phyloP scores from a whole-genome alignment of 1,140 invertebrate genomes.

The Danaus plexippus region DNA sequence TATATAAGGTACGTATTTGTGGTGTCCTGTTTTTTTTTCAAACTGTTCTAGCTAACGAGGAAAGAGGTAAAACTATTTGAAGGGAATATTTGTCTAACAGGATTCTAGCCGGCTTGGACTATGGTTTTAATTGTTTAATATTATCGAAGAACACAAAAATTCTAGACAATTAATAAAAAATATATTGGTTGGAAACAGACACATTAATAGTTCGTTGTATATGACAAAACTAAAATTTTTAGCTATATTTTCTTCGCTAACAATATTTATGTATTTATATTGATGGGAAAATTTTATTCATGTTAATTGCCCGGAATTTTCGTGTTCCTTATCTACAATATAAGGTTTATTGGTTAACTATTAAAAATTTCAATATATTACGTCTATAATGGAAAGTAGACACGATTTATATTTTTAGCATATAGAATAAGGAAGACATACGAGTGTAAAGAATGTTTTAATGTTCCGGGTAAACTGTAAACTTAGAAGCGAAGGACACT shows the following conservation, averaged over 20 bases:
- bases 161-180: neutral
- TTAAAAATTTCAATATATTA: too few relatives aligned
- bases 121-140: neutral
- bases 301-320: too few relatives aligned
- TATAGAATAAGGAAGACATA: too few relatives aligned
- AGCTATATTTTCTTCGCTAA: too few relatives aligned
- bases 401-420: too few relatives aligned
- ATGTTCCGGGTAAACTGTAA: too few relatives aligned
- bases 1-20: slow-evolving; percentile 1
- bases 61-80: slow-evolving; percentile 21
- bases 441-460: too few relatives aligned
- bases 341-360: too few relatives aligned
- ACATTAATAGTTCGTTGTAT: neutral
- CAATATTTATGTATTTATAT: neutral
- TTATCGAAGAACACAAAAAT: too few relatives aligned
- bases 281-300: neutral
- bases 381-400: too few relatives aligned
- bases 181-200: neutral
- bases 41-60: slow-evolving; percentile 19
- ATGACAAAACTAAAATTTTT: neutral
- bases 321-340: too few relatives aligned
- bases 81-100: slow-evolving; percentile 17
- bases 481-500: too few relatives aligned
- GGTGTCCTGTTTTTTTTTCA: slow-evolving; percentile 6
- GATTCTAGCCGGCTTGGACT: slow-evolving; percentile 31